phyloP scores from a whole-genome alignment of 2,113 vertebrate genomes.

The Cariama cristata region DNA sequence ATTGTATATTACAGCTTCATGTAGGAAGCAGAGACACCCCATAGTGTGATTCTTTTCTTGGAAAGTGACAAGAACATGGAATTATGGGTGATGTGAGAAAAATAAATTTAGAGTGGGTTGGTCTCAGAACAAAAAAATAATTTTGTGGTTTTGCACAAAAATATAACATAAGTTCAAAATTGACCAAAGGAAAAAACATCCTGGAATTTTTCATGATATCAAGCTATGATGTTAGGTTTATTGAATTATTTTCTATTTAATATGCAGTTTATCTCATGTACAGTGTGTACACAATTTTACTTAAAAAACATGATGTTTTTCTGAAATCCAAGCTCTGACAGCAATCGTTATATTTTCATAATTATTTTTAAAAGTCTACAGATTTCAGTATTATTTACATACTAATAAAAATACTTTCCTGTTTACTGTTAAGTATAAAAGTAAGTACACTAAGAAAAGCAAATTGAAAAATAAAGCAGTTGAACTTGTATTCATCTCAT shows the following conservation, averaged over 20 bases:
- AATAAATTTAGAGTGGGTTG: not conserved
- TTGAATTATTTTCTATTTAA: not conserved
- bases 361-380: not conserved
- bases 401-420: not conserved
- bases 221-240: accelerated
- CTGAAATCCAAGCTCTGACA: not conserved
- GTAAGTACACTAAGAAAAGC: not conserved
- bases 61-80: not conserved
- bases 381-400: not conserved
- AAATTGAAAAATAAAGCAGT: not conserved
- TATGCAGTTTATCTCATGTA: not conserved
- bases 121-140: not conserved
- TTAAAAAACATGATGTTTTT: not conserved
- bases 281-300: not conserved
- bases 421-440: not conserved
- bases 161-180: not conserved
- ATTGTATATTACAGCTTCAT: not conserved
- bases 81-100: not conserved
- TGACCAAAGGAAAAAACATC: not conserved
- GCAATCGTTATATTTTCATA: not conserved
- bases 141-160: not conserved
- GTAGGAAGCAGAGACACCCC: not conserved
- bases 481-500: not conserved
- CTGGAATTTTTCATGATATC: not conserved
- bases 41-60: not conserved